Evolutionary conservation across 2,797 vertebrate genomes (phyloP).

Genomic region (Pangasius krempfi): DNA sequence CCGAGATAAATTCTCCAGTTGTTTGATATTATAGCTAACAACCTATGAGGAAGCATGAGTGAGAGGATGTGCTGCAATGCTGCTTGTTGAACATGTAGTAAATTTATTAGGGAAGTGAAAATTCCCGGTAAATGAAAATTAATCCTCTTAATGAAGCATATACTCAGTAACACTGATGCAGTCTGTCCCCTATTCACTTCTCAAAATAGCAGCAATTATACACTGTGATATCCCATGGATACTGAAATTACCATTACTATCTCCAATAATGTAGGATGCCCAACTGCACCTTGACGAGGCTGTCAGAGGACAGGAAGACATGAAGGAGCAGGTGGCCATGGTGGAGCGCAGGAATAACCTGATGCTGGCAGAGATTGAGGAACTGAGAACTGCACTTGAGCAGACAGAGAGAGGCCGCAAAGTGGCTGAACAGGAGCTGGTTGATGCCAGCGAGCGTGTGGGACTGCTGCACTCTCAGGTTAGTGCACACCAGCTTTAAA

Average conservation of each 20-base stretch:
- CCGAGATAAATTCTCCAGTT: background rate
- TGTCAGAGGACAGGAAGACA: slow-evolving; percentile 81
- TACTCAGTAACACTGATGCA: background rate
- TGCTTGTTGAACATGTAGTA: background rate
- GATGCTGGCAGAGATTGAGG: slow-evolving; percentile 85
- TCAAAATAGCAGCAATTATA: background rate
- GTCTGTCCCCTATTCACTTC: background rate
- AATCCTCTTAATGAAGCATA: background rate
- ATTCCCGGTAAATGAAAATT: background rate
- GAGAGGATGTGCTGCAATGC: background rate
- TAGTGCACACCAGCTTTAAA: background rate
- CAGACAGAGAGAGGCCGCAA: slow-evolving; percentile 83
- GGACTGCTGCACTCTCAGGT: slow-evolving; percentile 83
- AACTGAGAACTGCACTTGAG: slow-evolving; percentile 82
- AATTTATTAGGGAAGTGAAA: background rate
- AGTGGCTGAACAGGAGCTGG: slow-evolving; percentile 86
- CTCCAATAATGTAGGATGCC: slow-evolving; percentile 74
- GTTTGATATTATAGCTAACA: background rate
- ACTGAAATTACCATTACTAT: background rate
- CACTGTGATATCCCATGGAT: background rate
- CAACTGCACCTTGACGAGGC: slow-evolving; percentile 86
- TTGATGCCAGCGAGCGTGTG: slow-evolving; percentile 82
- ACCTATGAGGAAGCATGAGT: background rate
- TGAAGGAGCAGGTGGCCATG: slow-evolving; percentile 87
- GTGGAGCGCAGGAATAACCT: slow-evolving; percentile 85